Evolutionary conservation across 2,797 vertebrate species (phyloP).

Genomic region (Enteromius unitaeniatus): DNA sequence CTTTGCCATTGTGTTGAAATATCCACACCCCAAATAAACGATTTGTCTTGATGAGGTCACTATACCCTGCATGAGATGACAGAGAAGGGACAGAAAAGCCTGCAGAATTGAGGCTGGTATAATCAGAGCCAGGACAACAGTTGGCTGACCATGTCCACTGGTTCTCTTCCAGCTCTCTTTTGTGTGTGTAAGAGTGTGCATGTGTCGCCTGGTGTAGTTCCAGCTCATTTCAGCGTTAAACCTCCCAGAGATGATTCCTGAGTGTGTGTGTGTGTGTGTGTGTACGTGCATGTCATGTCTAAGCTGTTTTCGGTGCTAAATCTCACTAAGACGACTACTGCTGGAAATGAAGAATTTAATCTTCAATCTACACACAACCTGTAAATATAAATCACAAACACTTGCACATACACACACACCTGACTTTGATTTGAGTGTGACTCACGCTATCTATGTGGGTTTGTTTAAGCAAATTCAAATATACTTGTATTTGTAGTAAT

Average conservation of each 20-base stretch:
- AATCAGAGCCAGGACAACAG: slow-evolving; percentile 46
- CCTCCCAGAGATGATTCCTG: slow-evolving; percentile 27
- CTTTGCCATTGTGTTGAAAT: slow-evolving; percentile 26
- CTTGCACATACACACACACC: slow-evolving; percentile 5
- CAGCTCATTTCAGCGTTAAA: slow-evolving; percentile 44
- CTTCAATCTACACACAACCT: slow-evolving; percentile 50
- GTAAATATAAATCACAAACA: slow-evolving; percentile 35
- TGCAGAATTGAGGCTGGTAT: slow-evolving; percentile 30
- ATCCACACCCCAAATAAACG: slow-evolving; percentile 29
- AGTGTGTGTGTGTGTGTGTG: slow-evolving; percentile 34
- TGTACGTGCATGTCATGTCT: slow-evolving; percentile 12
- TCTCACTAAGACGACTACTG: slow-evolving; percentile 45
- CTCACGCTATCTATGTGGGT: not conserved
- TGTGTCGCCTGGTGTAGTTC: slow-evolving; percentile 40
- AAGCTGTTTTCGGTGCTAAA: slow-evolving; percentile 45
- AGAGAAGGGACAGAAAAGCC: slow-evolving; percentile 28
- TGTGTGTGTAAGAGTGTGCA: slow-evolving; percentile 34
- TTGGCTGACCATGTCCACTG: slow-evolving; percentile 41
- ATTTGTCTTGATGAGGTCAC: slow-evolving; percentile 45
- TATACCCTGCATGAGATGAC: slow-evolving; percentile 40
- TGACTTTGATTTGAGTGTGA: not conserved
- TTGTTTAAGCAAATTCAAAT: slow-evolving; percentile 7
- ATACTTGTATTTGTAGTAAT: not conserved
- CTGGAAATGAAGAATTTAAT: slow-evolving; percentile 56
- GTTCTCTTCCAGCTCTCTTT: slow-evolving; percentile 37